Percentiles rank a stretch among this genome's conserved stretches.
These are phyloP conservation scores for Idaea dimidiata DNA, from an alignment of 2,888 invertebrate species.

Conservation along the genomic window DNA sequence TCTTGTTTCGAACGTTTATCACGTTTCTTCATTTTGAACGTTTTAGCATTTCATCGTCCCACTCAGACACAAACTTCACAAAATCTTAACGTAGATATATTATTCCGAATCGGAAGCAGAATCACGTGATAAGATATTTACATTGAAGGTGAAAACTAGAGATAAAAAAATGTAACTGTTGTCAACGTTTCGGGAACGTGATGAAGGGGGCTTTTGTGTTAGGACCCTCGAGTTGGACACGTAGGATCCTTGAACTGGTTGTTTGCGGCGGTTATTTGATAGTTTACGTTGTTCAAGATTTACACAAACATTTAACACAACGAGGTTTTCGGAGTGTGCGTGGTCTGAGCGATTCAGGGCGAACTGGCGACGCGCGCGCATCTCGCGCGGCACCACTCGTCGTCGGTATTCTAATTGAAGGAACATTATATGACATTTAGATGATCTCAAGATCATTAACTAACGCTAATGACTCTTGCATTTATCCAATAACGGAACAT, in stretches of 20 bases:
- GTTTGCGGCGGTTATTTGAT: conserved; percentile 25
- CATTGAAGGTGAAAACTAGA: conserved; percentile 58
- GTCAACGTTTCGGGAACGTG: conserved; percentile 58
- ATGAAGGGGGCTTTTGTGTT: conserved; percentile 60
- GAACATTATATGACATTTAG: conserved; percentile 33
- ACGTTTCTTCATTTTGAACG: conserved; percentile 64
- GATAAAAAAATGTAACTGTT: conserved; percentile 66
- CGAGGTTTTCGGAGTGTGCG: conserved; percentile 34
- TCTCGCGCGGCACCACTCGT: conserved; percentile 35
- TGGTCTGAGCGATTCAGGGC: conserved; percentile 43
- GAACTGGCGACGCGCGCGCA: conserved; percentile 48
- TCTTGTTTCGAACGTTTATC: conserved; percentile 45
- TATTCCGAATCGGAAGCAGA: conserved; percentile 45
- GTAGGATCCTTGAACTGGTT: conserved; percentile 61
- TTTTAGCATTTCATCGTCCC: conserved; percentile 36
- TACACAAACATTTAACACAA: conserved; percentile 48
- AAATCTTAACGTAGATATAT: conserved; percentile 27
- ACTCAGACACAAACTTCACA: conserved; percentile 29
- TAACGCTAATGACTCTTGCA: conserved; percentile 36
- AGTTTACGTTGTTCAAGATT: conserved; percentile 51
- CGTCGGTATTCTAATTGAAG: conserved; percentile 61
- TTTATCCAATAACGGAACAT: neutral
- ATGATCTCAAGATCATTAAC: conserved; percentile 49
- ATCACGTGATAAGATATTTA: conserved; percentile 66
- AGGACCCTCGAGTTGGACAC: conserved; percentile 59